These are phyloP conservation scores for Ceriagrion tenellum DNA, from an alignment of 2,888 invertebrate genomes.

Conservation along the genomic window DNA sequence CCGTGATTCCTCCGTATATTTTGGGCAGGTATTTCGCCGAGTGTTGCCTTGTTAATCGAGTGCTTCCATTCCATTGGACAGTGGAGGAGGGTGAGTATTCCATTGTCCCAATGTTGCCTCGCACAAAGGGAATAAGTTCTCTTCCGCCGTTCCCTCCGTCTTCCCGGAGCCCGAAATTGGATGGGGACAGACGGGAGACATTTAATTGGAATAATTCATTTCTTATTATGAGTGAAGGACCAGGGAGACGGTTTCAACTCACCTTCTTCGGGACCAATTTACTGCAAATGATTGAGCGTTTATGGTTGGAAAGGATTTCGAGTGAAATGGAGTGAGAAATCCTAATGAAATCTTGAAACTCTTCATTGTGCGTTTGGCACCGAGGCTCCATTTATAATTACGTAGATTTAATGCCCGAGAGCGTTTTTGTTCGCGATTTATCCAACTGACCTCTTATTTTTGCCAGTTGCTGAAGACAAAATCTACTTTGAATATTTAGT, in stretches of 20 bases:
- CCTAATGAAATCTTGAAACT: neutral
- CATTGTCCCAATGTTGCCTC: neutral
- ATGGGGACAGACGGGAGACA: neutral
- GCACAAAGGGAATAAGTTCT: neutral
- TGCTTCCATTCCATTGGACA: too few species aligned
- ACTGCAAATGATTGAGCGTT: neutral
- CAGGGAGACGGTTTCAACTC: neutral
- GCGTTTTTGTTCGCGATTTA: too few species aligned
- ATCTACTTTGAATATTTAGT: too few species aligned
- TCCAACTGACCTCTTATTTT: too few species aligned
- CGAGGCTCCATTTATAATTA: neutral
- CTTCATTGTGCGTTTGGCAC: neutral
- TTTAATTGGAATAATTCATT: neutral
- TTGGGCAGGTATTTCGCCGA: neutral
- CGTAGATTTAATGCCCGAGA: too few species aligned
- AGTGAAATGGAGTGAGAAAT: neutral
- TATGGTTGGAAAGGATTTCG: neutral
- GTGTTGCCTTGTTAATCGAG: neutral
- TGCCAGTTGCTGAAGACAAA: too few species aligned
- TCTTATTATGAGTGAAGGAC: neutral
- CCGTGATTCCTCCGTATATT: neutral
- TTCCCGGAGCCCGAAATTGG: neutral
- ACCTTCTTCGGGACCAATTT: neutral
- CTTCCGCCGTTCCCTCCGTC: neutral
- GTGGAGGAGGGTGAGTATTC: neutral